phyloP scores from a whole-genome alignment of 2,797 vertebrate species.

The Schizopygopsis malacanthus region DNA sequence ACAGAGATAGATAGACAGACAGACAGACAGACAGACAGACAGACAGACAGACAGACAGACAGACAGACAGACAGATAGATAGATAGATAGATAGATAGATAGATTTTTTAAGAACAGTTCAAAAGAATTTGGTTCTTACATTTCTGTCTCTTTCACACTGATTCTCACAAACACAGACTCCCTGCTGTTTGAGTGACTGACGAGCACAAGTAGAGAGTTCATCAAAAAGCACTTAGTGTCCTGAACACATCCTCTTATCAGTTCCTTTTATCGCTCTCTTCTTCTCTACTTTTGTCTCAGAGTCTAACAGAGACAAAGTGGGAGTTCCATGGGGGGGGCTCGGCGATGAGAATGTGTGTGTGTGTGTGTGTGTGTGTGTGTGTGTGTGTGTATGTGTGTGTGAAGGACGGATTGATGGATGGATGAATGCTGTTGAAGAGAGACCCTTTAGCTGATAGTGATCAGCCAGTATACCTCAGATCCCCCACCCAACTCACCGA shows the following conservation, averaged over 20 bases:
- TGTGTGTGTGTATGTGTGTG: conserved; percentile 39
- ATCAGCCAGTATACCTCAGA: conserved; percentile 35
- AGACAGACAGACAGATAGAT: too few relatives aligned
- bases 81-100: too few relatives aligned
- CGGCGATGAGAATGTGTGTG: neutral
- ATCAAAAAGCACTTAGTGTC: conserved; percentile 52
- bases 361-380: conserved; percentile 17
- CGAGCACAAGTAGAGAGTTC: conserved; percentile 39
- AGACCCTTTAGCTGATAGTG: conserved; percentile 59
- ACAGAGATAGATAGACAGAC: neutral
- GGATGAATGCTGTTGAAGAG: conserved; percentile 39
- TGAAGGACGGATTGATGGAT: conserved; percentile 31
- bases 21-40: neutral
- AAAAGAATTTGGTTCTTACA: neutral
- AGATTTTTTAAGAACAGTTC: neutral
- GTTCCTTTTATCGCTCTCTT: conserved; percentile 31
- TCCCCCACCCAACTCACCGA: conserved; percentile 29
- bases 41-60: too few relatives aligned
- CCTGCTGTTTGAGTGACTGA: conserved; percentile 38
- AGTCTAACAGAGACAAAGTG: conserved; percentile 46
- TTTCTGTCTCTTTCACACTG: conserved; percentile 17
- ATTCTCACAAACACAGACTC: conserved; percentile 29
- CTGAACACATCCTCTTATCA: conserved; percentile 48
- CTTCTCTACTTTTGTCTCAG: conserved; percentile 48
- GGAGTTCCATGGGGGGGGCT: conserved; percentile 20